Conservation (phyloP, 1,140 invertebrate species). For the Heliothis virescens region DNA sequence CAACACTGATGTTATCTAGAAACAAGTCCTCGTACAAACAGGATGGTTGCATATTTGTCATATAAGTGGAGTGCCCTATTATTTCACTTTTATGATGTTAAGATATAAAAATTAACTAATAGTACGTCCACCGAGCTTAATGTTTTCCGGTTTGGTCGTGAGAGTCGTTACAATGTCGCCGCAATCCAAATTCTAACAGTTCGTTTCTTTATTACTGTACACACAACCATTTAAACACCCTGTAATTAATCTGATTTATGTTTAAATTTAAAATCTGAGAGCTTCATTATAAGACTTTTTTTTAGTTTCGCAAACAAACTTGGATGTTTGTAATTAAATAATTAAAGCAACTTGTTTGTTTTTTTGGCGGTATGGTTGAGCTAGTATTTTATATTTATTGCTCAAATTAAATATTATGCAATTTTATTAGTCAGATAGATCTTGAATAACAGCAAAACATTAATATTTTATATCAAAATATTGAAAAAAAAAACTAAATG, state of each 20-base stretch:
- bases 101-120: conserved; percentile 46
- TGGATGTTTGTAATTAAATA: conserved; percentile 42
- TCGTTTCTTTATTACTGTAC: conserved; percentile 52
- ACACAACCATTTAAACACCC: conserved; percentile 49
- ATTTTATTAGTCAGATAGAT: conserved; percentile 1
- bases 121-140: conserved; percentile 42
- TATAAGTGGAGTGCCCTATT: conserved; percentile 19
- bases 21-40: conserved; percentile 22
- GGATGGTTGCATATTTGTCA: conserved; percentile 41
- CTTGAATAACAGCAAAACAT: background rate
- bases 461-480: background rate
- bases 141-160: conserved; percentile 55
- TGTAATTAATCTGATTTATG: conserved; percentile 57
- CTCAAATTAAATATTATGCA: background rate
- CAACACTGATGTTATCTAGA: conserved; percentile 17
- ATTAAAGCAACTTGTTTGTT: conserved; percentile 34
- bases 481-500: background rate
- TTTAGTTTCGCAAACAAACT: conserved; percentile 29
- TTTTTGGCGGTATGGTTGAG: conserved; percentile 11
- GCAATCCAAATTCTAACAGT: conserved; percentile 33
- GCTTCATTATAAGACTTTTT: conserved; percentile 28
- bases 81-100: conserved; percentile 34
- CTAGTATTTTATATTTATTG: background rate
- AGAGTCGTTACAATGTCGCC: conserved; percentile 51
- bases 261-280: conserved; percentile 42